phyloP scores from a whole-genome alignment of 64 coral and sea anemone genomes.

The Montipora cactus region DNA sequence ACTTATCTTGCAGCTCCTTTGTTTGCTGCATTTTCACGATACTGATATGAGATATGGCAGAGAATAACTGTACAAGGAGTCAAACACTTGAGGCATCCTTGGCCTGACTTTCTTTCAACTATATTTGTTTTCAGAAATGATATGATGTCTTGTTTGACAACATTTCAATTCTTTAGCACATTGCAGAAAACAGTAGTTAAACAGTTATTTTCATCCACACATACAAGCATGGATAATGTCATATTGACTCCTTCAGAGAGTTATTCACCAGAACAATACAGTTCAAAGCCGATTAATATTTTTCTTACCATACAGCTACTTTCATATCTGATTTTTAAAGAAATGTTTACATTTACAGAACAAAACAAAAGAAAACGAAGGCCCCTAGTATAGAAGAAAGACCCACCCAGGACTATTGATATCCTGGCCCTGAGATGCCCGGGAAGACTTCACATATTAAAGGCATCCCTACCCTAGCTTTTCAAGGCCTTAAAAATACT shows the following conservation, averaged over 20 bases:
- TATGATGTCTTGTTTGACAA: too few relatives aligned
- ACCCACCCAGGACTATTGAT: background rate
- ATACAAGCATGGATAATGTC: background rate
- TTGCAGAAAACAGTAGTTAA: slow-evolving; percentile 46
- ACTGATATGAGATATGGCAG: slow-evolving; percentile 33
- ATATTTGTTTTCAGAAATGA: too few relatives aligned
- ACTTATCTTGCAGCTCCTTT: slow-evolving; percentile 28
- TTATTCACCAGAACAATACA: background rate
- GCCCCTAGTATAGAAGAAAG: background rate
- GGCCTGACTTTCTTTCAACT: too few relatives aligned
- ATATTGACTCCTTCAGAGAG: background rate
- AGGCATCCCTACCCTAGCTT: background rate
- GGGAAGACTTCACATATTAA: background rate
- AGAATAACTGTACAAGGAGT: slow-evolving; percentile 43
- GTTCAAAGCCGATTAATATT: background rate
- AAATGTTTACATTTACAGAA: background rate
- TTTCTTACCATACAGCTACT: background rate
- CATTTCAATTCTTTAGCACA: slow-evolving; percentile 18
- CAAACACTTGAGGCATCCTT: background rate
- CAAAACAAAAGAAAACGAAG: background rate
- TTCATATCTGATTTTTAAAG: background rate
- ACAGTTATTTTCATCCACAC: slow-evolving; percentile 50
- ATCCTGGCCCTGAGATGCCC: background rate
- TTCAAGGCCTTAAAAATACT: background rate
- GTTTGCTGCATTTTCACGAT: slow-evolving; percentile 38